Conservation (phyloP, 2,888 invertebrate species). For the Clostera curtula region DNA sequence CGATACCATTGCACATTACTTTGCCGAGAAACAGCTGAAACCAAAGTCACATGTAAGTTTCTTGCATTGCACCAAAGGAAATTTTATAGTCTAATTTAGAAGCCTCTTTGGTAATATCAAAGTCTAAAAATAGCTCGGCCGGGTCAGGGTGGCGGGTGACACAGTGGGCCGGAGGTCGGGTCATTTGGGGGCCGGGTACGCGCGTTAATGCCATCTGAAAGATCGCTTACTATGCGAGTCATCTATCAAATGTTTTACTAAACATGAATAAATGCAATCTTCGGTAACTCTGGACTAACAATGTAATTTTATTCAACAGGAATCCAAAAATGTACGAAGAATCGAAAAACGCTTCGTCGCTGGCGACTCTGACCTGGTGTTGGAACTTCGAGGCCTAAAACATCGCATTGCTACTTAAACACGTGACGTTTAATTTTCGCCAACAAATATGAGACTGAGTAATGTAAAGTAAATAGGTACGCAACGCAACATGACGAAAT, state of each 20-base stretch:
- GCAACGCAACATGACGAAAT: constrained; percentile 36
- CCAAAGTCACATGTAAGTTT: constrained; percentile 73
- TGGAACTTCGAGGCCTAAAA: constrained; percentile 78
- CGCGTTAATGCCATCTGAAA: constrained; percentile 27
- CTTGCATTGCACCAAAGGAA: constrained; percentile 6
- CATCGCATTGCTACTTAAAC: constrained; percentile 75
- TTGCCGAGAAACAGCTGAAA: constrained; percentile 65
- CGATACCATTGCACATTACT: constrained; percentile 66
- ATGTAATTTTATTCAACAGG: constrained; percentile 32
- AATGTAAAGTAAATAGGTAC: constrained; percentile 59
- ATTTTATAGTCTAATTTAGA: constrained; percentile 27
- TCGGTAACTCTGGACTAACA: no score
- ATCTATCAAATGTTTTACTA: constrained; percentile 8
- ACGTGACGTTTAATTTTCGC: constrained; percentile 45
- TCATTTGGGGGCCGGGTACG: constrained; percentile 42
- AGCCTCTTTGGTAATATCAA: constrained; percentile 43
- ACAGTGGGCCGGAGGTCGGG: constrained; percentile 60
- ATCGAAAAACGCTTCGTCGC: constrained; percentile 79
- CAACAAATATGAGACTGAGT: constrained; percentile 72
- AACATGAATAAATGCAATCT: constrained; percentile 4
- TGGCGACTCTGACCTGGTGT: constrained; percentile 77
- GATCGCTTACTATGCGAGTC: constrained; percentile 22
- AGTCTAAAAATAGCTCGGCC: constrained; percentile 69
- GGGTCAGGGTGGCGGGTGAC: constrained; percentile 64
- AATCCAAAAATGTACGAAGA: constrained; percentile 45